Conservation (phyloP, 2,113 vertebrate genomes). For the Ctenomys sociabilis region DNA sequence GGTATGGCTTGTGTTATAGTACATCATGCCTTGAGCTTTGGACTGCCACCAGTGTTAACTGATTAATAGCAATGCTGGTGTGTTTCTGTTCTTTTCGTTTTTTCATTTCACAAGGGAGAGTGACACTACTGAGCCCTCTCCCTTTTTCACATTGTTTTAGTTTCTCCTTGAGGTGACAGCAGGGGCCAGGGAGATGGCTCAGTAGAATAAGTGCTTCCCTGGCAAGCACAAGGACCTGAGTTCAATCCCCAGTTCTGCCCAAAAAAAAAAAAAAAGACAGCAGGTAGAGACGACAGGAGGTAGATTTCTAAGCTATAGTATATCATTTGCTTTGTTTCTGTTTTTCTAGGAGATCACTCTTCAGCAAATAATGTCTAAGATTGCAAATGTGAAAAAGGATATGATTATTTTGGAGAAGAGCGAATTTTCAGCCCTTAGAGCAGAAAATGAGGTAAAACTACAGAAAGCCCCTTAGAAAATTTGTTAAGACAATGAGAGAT, state of each 20-base stretch:
- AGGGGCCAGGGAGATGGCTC: too few relatives aligned
- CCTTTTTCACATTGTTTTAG: fast-evolving
- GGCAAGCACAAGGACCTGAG: too few relatives aligned
- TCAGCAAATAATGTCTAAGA: constrained; percentile 97
- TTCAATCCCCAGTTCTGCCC: too few relatives aligned
- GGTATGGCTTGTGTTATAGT: background rate
- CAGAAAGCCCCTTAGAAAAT: background rate
- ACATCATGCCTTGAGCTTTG: fast-evolving
- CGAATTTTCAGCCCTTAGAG: constrained; percentile 94
- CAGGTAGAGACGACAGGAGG: background rate
- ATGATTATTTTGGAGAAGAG: constrained; percentile 99
- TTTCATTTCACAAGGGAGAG: background rate
- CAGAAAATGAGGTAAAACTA: constrained; percentile 94
- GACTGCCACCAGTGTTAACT: too few relatives aligned
- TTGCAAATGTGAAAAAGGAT: constrained; percentile 95
- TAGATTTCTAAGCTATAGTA: background rate
- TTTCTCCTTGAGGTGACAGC: background rate
- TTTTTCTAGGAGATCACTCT: constrained; percentile 94
- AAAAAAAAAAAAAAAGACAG: too few relatives aligned
- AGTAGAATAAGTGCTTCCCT: too few relatives aligned
- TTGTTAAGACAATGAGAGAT: too few relatives aligned
- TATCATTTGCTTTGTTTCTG: background rate
- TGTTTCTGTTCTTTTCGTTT: background rate
- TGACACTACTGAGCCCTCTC: background rate
- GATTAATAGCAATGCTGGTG: background rate